These are phyloP conservation scores for Sula dactylatra DNA, from an alignment of 2,113 vertebrate genomes.

Conservation along the genomic window DNA sequence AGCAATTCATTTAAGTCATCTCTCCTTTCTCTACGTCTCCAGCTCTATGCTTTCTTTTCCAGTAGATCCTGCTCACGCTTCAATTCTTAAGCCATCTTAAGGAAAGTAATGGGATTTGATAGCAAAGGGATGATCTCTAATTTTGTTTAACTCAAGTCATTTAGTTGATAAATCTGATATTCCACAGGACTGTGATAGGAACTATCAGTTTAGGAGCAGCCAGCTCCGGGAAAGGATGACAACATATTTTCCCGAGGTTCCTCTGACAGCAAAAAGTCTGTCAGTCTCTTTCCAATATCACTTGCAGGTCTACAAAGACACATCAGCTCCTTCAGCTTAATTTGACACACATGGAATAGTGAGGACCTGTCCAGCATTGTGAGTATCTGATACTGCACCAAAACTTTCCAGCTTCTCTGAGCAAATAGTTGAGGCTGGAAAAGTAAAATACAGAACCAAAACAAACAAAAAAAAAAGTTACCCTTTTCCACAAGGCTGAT, in stretches of 20 bases:
- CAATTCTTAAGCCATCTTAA: slow-evolving; percentile 50
- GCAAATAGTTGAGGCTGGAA: background rate
- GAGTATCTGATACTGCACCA: background rate
- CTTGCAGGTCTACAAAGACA: background rate
- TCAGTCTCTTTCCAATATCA: background rate
- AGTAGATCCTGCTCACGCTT: background rate
- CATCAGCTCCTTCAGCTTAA: background rate
- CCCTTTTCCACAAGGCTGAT: background rate
- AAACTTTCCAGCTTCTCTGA: background rate
- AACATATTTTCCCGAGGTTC: background rate
- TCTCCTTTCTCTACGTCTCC: background rate
- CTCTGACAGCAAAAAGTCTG: background rate
- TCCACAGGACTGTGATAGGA: background rate
- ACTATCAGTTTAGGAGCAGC: background rate
- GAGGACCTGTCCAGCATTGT: background rate
- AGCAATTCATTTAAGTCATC: background rate
- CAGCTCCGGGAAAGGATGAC: background rate
- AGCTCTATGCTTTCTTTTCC: background rate
- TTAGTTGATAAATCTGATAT: background rate
- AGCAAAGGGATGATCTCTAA: slow-evolving; percentile 43
- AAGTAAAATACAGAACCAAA: background rate
- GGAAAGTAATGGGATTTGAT: slow-evolving; percentile 50
- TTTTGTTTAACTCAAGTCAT: slow-evolving; percentile 28
- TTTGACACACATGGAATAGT: background rate
- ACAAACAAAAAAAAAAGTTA: background rate